These are phyloP conservation scores for Sebastes oblongus DNA, from an alignment of 2,797 vertebrate genomes.

Conservation along the genomic window DNA sequence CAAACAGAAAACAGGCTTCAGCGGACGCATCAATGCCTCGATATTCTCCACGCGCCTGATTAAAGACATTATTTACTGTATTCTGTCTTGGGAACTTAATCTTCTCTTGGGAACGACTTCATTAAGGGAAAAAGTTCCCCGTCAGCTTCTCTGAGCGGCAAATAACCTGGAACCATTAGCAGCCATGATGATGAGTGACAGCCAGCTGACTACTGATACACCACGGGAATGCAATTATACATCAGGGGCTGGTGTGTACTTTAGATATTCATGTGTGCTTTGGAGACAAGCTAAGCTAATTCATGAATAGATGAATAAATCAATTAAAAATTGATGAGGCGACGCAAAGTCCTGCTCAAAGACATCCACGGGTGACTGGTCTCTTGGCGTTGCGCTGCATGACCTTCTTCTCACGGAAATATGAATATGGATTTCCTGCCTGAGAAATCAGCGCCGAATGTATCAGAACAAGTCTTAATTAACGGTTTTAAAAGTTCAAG, in stretches of 20 bases:
- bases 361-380: slow-evolving; percentile 43
- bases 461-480: slow-evolving; percentile 53
- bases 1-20: slow-evolving; percentile 22
- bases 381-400: slow-evolving; percentile 25
- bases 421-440: slow-evolving; percentile 63
- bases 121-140: slow-evolving; percentile 18
- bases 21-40: neutral
- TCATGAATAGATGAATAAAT: slow-evolving; percentile 72
- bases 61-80: slow-evolving; percentile 18
- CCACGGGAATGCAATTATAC: slow-evolving; percentile 26
- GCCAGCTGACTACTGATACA: slow-evolving; percentile 35
- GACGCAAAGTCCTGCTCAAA: slow-evolving; percentile 44
- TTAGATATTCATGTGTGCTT: slow-evolving; percentile 47
- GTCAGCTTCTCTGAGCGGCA: neutral
- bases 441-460: slow-evolving; percentile 13
- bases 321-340: slow-evolving; percentile 59
- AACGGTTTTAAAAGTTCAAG: slow-evolving; percentile 57
- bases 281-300: slow-evolving; percentile 50
- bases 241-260: slow-evolving; percentile 18
- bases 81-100: slow-evolving; percentile 10
- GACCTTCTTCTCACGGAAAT: slow-evolving; percentile 53
- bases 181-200: slow-evolving; percentile 40
- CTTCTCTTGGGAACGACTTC: slow-evolving; percentile 19
- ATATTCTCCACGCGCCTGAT: slow-evolving; percentile 3
- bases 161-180: slow-evolving; percentile 35